Evolutionary conservation across 1,140 invertebrate genomes (phyloP).

Genomic region (Apis dorsata): DNA sequence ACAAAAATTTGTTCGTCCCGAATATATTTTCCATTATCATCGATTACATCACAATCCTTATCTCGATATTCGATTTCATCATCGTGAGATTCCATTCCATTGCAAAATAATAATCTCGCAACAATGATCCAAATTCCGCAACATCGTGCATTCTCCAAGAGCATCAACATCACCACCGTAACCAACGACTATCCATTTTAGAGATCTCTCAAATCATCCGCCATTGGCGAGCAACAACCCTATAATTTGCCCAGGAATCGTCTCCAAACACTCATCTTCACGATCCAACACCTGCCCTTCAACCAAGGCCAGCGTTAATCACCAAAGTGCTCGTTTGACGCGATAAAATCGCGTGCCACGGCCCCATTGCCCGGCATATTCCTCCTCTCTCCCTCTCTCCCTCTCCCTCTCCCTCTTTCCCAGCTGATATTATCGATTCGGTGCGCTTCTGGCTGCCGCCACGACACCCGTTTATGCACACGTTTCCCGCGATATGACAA

Average conservation of each 20-base stretch:
- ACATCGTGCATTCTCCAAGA: no score
- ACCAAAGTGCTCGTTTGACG: background rate
- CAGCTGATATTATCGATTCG: conserved; percentile 63
- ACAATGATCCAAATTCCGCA: no score
- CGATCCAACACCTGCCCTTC: background rate
- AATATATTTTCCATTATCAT: no score
- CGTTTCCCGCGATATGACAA: conserved; percentile 65
- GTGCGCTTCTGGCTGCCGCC: conserved; percentile 40
- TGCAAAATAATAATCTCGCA: no score
- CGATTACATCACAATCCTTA: no score
- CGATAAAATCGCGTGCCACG: conserved; percentile 48
- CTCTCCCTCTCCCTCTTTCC: conserved; percentile 28
- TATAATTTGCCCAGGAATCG: background rate
- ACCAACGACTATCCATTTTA: no score
- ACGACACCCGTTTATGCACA: conserved; percentile 64
- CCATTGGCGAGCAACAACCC: no score
- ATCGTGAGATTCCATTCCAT: no score
- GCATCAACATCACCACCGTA: no score
- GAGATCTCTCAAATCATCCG: background rate
- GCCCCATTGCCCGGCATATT: conserved; percentile 6
- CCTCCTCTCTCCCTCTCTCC: conserved; percentile 18
- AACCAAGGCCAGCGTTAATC: conserved; percentile 14
- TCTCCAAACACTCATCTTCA: background rate
- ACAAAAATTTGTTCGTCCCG: no score
- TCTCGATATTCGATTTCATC: no score